A percentile compares a stretch with the other conserved stretches of the same genome.
These are phyloP conservation scores for Cantharis nigra DNA, from an alignment of 2,888 invertebrate species.

Conservation along the genomic window DNA sequence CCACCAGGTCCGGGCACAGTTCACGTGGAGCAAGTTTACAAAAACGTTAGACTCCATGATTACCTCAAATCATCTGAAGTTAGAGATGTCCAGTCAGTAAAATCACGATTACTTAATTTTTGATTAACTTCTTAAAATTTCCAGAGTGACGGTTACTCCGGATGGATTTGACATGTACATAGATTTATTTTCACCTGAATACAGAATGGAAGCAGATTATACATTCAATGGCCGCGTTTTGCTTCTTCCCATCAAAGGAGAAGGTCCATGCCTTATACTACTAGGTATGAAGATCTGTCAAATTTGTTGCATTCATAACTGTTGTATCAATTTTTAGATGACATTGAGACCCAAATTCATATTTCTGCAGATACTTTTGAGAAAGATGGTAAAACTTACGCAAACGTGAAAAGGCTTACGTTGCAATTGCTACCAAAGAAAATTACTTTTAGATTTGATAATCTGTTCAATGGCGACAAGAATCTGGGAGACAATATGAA, in stretches of 20 bases:
- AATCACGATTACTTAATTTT: not conserved
- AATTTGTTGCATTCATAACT: not conserved
- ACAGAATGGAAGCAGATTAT: slow-evolving; percentile 69
- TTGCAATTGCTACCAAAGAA: slow-evolving; percentile 66
- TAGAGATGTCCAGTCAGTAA: slow-evolving; percentile 61
- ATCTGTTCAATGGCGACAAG: slow-evolving; percentile 60
- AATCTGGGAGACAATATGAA: slow-evolving; percentile 46
- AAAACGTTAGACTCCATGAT: slow-evolving; percentile 65
- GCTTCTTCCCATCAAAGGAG: slow-evolving; percentile 67
- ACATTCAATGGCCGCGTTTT: slow-evolving; percentile 67
- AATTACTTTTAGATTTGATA: slow-evolving; percentile 67
- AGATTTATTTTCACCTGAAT: slow-evolving; percentile 23
- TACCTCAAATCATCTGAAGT: slow-evolving; percentile 60
- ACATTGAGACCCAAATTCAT: slow-evolving; percentile 61
- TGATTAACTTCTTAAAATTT: not conserved
- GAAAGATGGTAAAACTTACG: slow-evolving; percentile 66
- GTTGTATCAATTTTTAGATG: not conserved
- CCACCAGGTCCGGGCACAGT: slow-evolving; percentile 64
- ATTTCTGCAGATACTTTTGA: slow-evolving; percentile 65
- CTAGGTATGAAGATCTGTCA: slow-evolving; percentile 57
- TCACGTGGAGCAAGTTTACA: slow-evolving; percentile 69
- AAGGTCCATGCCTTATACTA: slow-evolving; percentile 67
- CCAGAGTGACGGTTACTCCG: not conserved
- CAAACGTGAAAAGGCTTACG: slow-evolving; percentile 66
- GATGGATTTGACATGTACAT: not conserved